A percentile compares a stretch with the other conserved stretches of the same genome.
These are phyloP conservation scores for Phyllopteryx taeniolatus DNA, from an alignment of 2,113 vertebrate genomes.

Conservation along the genomic window DNA sequence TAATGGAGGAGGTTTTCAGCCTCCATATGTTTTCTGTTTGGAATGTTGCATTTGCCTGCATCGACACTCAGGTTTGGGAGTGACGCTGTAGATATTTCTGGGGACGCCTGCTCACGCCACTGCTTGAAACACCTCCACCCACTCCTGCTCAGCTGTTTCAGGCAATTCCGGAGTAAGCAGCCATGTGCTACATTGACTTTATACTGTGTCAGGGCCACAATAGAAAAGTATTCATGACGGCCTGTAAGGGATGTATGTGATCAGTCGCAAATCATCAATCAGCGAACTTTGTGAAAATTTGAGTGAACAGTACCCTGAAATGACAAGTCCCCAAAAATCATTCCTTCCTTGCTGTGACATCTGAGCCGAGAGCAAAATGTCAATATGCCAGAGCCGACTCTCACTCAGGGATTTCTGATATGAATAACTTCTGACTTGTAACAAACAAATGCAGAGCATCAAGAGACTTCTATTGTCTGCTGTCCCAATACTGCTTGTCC, in stretches of 20 bases:
- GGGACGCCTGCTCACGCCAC: constrained; percentile 48
- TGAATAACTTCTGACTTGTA: constrained; percentile 25
- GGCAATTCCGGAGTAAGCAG: constrained; percentile 61
- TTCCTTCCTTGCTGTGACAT: not conserved
- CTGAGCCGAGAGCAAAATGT: constrained; percentile 8
- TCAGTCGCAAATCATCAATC: not conserved
- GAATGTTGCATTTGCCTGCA: constrained; percentile 69
- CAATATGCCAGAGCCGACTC: constrained; percentile 8
- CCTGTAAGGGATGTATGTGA: not conserved
- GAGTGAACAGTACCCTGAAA: constrained; percentile 8
- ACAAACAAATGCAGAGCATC: constrained; percentile 31
- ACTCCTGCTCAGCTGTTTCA: constrained; percentile 73
- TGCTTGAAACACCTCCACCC: constrained; percentile 64
- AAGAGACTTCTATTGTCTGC: constrained; percentile 26
- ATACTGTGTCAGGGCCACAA: constrained; percentile 15
- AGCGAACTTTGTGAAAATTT: constrained; percentile 1
- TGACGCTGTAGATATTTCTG: constrained; percentile 70
- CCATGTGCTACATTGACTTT: constrained; percentile 52
- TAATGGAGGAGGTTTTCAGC: constrained; percentile 23
- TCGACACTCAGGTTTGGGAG: constrained; percentile 59
- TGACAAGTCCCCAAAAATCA: constrained; percentile 2
- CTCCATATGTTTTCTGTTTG: constrained; percentile 63
- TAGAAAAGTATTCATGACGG: not conserved
- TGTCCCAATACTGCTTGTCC: constrained; percentile 41
- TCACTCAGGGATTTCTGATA: constrained; percentile 17